Evolutionary conservation across 1,140 invertebrate genomes (phyloP).

Genomic region (Papilio polyxenes): DNA sequence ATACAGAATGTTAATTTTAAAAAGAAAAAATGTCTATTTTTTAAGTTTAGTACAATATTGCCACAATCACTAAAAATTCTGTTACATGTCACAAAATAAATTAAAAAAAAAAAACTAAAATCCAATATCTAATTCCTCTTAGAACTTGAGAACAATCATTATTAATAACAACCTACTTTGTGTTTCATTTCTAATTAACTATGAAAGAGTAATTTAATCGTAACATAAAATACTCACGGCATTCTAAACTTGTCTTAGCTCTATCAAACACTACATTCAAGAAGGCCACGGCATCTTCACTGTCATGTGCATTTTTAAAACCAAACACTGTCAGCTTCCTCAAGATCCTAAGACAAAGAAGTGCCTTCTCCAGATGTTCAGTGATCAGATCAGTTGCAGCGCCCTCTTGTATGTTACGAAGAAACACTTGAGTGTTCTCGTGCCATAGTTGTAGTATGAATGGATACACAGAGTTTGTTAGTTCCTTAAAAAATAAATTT

Average conservation of each 20-base stretch:
- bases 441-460: slow-evolving; percentile 89
- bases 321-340: slow-evolving; percentile 91
- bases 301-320: slow-evolving; percentile 88
- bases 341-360: slow-evolving; percentile 89
- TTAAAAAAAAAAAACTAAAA: too few species aligned
- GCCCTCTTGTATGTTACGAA: slow-evolving; percentile 83
- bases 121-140: background rate
- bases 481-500: slow-evolving; percentile 82
- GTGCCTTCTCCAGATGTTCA: slow-evolving; percentile 87
- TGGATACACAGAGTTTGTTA: slow-evolving; percentile 86
- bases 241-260: slow-evolving; percentile 88
- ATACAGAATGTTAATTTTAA: background rate
- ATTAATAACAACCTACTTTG: background rate
- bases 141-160: background rate
- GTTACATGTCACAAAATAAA: too few species aligned
- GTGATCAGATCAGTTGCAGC: slow-evolving; percentile 81
- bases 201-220: background rate
- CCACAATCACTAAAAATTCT: background rate
- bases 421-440: slow-evolving; percentile 84
- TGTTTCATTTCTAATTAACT: slow-evolving; percentile 26
- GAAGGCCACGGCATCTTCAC: slow-evolving; percentile 87
- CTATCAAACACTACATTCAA: slow-evolving; percentile 89
- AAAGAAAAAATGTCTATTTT: background rate
- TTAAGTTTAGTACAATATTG: background rate
- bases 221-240: slow-evolving; percentile 83